Evolutionary conservation across 2,888 invertebrate genomes (phyloP), one percentile per base, ranked within the genome.

Genomic region (Palloptera scutellata): DNA sequence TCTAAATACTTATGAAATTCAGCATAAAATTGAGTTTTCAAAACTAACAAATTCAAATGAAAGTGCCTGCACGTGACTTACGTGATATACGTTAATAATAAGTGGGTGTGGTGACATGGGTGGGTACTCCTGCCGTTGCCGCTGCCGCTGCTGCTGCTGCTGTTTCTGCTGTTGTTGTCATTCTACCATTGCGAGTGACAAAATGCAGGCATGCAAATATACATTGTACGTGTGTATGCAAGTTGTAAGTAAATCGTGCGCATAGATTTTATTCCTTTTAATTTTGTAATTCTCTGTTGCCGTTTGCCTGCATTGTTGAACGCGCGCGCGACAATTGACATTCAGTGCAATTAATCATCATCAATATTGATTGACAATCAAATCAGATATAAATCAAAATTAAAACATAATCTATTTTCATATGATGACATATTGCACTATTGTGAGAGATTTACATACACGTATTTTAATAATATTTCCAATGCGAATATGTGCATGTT

Each of bases 11-110:
- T 30, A 5, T 20, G 20, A 15, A 41, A 10, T 53, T 59, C 11
- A 15, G 9, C 17, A 43, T 10, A 48, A 48, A 48, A 48, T 48
- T 48, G 48, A 48, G 13, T 48, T 48, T 48, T 48, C 48, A 48
- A 48, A n/a, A n/a, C 15, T 12, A 48, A n/a, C 63, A 62, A 70
- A 71, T 71, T 73, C 72, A 64, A 70, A 70, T 65, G 74, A 74
- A 72, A 74, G 71, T 70, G 72, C 70, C 70, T 70, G 72, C 72
- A 73, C 72, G 74, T 74, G 74, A 73, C 68, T 66, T 70, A 73
- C 74, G 72, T 74, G 74, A 73, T 70, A 68, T 62, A 71, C 68
- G 52, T 74, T 19, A 59, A 52, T 66, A 70, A 73, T 71, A 62
- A 71, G 74, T 70, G 72, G 74, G 72, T 74, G 74, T 73, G 74